phyloP scores from a whole-genome alignment of 2,888 invertebrate species.

The Sinodicranocentrus sp. region DNA sequence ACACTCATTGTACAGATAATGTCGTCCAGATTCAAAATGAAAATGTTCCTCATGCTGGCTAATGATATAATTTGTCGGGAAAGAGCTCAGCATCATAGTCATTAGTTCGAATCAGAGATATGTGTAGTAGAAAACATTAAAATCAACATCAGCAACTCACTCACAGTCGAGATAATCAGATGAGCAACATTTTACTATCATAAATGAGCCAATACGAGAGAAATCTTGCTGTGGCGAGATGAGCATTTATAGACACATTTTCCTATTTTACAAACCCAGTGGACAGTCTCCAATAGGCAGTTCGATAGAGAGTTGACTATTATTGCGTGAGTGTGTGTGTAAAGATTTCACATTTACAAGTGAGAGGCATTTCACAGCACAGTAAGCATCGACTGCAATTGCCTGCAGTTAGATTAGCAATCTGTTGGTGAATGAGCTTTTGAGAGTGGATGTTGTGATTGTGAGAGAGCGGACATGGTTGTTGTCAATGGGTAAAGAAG shows the following conservation, averaged over 20 bases:
- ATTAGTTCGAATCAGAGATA: background rate
- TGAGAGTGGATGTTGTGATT: background rate
- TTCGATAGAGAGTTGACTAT: too few relatives aligned
- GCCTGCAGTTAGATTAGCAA: background rate
- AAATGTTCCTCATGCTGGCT: background rate
- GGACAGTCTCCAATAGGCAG: too few relatives aligned
- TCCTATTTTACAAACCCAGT: too few relatives aligned
- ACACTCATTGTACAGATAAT: too few relatives aligned
- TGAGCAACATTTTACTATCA: background rate
- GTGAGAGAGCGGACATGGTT: slow-evolving; percentile 11
- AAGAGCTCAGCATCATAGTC: background rate
- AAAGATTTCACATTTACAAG: slow-evolving; percentile 14
- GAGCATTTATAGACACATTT: background rate
- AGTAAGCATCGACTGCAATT: too few relatives aligned
- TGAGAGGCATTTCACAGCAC: too few relatives aligned
- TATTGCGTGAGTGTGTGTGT: too few relatives aligned
- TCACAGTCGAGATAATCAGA: background rate
- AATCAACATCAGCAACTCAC: background rate
- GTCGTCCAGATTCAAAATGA: background rate
- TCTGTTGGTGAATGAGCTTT: background rate
- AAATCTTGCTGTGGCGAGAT: background rate
- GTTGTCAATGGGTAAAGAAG: slow-evolving; percentile 16
- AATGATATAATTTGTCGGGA: background rate
- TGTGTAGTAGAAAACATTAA: background rate
- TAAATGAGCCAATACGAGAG: background rate